phyloP scores from a whole-genome alignment of 2,113 vertebrate species.

The Pteruthius melanotis region DNA sequence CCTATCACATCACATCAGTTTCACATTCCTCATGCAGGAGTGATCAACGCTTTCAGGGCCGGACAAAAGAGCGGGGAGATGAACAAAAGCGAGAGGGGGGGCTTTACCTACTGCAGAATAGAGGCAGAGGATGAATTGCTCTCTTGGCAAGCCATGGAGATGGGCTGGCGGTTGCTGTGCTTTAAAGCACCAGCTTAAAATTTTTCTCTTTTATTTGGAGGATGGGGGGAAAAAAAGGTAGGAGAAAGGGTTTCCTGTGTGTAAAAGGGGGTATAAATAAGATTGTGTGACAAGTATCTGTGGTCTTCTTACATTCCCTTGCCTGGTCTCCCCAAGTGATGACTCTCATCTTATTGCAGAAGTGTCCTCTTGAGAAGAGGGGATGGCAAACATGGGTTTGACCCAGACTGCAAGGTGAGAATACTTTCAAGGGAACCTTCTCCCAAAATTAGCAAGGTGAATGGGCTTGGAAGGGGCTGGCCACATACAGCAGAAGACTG shows the following conservation, averaged over 20 bases:
- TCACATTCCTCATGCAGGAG: slow-evolving; percentile 66
- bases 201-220: slow-evolving; percentile 39
- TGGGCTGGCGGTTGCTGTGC: slow-evolving; percentile 27
- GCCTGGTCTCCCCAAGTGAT: not conserved
- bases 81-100: slow-evolving; percentile 43
- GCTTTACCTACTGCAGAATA: slow-evolving; percentile 55
- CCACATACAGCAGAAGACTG: not conserved
- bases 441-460: not conserved
- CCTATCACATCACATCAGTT: slow-evolving; percentile 64
- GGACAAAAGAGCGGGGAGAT: slow-evolving; percentile 47
- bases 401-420: not conserved
- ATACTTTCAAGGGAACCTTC: not conserved
- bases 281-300: not conserved
- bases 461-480: not conserved
- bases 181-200: slow-evolving; percentile 60
- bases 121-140: slow-evolving; percentile 58
- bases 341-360: not conserved
- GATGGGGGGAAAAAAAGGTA: not conserved
- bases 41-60: slow-evolving; percentile 51
- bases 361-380: not conserved
- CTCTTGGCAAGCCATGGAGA: slow-evolving; percentile 54
- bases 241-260: slow-evolving; percentile 46
- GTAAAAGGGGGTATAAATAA: not conserved
- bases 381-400: not conserved
- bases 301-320: not conserved